Percentiles rank a stretch among this genome's conserved stretches.
Evolutionary conservation across 1,140 invertebrate species (phyloP).

Genomic region (Magallana angulata): DNA sequence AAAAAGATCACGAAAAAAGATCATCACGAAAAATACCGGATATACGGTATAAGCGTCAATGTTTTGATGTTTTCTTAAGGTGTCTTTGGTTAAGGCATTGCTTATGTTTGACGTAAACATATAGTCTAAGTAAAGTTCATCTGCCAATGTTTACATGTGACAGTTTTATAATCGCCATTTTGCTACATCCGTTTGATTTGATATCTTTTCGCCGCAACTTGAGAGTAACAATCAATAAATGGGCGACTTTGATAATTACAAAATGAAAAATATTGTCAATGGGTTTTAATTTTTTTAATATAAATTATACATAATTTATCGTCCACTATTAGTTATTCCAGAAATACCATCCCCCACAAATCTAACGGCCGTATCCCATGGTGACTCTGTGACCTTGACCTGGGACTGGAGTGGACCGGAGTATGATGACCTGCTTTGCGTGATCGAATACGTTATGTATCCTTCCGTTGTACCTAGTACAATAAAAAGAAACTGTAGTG

Average conservation of each 20-base stretch:
- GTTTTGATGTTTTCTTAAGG: too few species aligned
- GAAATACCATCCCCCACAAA: not conserved
- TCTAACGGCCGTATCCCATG: not conserved
- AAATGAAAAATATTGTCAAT: not conserved
- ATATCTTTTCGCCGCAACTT: not conserved
- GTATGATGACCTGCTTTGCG: not conserved
- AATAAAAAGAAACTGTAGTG: not conserved
- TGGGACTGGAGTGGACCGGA: not conserved
- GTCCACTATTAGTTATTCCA: not conserved
- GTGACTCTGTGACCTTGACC: not conserved
- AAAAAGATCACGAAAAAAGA: too few species aligned
- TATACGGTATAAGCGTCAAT: too few species aligned
- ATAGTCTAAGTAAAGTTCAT: too few species aligned
- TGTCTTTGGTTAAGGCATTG: too few species aligned
- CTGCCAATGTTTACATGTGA: too few species aligned
- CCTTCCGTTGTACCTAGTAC: not conserved
- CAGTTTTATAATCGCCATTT: not conserved
- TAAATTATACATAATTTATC: not conserved
- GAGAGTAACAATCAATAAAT: not conserved
- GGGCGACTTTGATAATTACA: not conserved
- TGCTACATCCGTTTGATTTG: not conserved
- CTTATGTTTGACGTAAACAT: too few species aligned
- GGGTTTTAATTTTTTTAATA: not conserved
- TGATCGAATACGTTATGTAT: not conserved
- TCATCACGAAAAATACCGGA: too few species aligned